phyloP scores from a whole-genome alignment of 2,113 vertebrate genomes.

The Vulpes lagopus region DNA sequence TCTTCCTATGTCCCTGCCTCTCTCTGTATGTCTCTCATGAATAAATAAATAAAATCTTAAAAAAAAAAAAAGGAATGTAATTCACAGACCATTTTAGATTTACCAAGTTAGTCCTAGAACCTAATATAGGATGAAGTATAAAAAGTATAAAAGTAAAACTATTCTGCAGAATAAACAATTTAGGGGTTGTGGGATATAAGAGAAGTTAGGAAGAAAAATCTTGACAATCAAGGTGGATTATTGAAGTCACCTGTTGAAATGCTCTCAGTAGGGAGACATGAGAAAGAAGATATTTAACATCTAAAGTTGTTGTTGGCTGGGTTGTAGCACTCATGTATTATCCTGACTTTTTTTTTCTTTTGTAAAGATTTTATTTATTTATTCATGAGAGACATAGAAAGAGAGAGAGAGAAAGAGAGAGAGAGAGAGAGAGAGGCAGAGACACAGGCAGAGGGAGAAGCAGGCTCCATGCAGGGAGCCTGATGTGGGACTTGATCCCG shows the following conservation, averaged over 20 bases:
- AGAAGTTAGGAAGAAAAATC: neutral
- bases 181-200: neutral
- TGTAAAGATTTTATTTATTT: too few species aligned
- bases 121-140: neutral
- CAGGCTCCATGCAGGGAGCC: too few species aligned
- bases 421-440: too few species aligned
- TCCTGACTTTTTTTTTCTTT: neutral
- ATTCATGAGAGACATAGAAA: too few species aligned
- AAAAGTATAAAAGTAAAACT: conserved; percentile 1
- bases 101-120: neutral
- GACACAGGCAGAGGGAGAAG: too few species aligned
- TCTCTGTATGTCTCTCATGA: too few species aligned
- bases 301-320: neutral
- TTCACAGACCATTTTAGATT: neutral
- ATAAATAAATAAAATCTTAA: too few species aligned
- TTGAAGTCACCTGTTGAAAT: neutral
- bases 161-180: neutral
- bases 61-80: neutral
- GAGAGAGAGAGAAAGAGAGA: too few species aligned
- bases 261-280: neutral
- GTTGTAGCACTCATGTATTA: neutral
- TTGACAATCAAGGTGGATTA: neutral
- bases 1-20: too few species aligned
- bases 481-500: too few species aligned
- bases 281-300: neutral